Evolutionary conservation across 1,140 invertebrate genomes (phyloP).

Genomic region (Muscidifurax raptorellus): DNA sequence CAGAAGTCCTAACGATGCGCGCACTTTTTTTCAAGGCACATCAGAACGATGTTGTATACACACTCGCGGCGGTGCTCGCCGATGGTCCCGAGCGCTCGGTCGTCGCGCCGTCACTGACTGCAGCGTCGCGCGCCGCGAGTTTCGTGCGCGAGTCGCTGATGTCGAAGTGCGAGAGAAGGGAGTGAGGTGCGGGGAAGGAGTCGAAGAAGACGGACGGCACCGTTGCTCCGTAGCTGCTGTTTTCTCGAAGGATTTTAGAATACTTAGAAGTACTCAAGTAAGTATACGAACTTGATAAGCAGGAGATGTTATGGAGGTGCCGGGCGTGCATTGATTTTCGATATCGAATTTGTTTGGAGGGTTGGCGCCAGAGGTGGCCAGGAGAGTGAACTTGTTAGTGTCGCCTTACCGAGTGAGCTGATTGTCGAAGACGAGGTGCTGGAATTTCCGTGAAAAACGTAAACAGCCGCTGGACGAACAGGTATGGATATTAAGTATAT

Average conservation of each 20-base stretch:
- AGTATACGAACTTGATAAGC: too few relatives aligned
- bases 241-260: background rate
- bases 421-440: background rate
- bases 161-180: background rate
- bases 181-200: background rate
- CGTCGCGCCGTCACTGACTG: conserved; percentile 38
- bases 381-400: background rate
- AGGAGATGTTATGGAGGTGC: background rate
- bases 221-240: background rate
- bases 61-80: background rate
- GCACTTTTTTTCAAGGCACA: background rate
- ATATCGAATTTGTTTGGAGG: background rate
- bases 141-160: background rate
- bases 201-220: background rate
- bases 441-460: background rate
- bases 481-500: background rate
- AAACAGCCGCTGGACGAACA: background rate
- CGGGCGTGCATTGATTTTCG: background rate
- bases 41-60: background rate
- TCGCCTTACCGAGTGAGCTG: background rate
- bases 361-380: background rate
- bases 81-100: background rate
- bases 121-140: background rate
- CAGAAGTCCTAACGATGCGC: background rate
- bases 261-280: too few relatives aligned